Conservation (phyloP, 64 coral and sea anemone genomes). For the Montipora foliosa region DNA sequence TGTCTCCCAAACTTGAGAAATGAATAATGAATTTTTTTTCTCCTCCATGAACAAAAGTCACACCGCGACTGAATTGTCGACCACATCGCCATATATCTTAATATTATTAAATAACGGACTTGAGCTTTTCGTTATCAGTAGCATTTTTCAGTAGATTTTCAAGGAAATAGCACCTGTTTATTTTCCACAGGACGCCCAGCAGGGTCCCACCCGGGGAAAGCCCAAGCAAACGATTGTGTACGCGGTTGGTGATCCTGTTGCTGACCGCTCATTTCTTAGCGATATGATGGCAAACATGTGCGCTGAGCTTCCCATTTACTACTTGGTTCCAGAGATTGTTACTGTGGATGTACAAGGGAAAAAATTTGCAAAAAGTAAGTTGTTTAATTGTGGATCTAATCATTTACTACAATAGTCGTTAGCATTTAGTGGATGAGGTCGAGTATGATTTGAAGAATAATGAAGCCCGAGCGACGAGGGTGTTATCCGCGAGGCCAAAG, state of each 20-base stretch:
- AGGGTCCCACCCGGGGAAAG: not conserved
- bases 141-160: not conserved
- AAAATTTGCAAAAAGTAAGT: not conserved
- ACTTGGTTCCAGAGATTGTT: not conserved
- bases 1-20: not conserved
- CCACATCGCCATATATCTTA: too few species aligned
- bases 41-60: too few species aligned
- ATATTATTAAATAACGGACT: too few species aligned
- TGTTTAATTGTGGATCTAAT: not conserved
- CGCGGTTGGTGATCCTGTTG: not conserved
- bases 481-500: too few species aligned
- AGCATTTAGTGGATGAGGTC: too few species aligned
- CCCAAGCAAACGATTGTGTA: not conserved
- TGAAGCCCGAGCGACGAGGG: too few species aligned
- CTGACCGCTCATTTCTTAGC: not conserved
- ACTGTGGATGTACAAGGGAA: not conserved
- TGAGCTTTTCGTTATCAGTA: not conserved
- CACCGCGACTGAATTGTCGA: too few species aligned
- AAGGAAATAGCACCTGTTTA: not conserved
- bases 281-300: not conserved
- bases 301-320: not conserved
- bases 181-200: not conserved
- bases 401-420: too few species aligned
- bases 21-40: too few species aligned
- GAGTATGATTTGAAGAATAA: too few species aligned